Base-by-base conservation (phyloP, 2,888 invertebrate genomes). In the Microctonus hyperodae region DNA sequence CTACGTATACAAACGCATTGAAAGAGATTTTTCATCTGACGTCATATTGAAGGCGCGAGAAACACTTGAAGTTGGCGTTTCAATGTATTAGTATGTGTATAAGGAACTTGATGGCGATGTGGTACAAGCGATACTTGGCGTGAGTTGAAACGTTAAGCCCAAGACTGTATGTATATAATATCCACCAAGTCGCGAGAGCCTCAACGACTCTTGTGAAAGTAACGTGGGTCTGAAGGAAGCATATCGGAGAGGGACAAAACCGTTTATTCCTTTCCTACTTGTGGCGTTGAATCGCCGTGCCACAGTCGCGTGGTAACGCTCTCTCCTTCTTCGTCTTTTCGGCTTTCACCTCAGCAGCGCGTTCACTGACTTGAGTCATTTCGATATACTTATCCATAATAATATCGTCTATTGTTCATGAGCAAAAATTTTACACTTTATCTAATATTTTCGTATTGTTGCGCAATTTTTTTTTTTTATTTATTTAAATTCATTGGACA, bases 301-400 rank as follows among this genome's bases (percentile, higher is more conserved):
- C 44, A 44, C 73, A 73, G 73, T 73, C 73, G 72, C 67, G 72
- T 69, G 68, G 68, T 72, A 73, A 70, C 73, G 70, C 63, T 72
- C 70, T 72, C 44, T 44, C 44, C 44, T 44, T 68, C 70, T 71
- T 53, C 59, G 40, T 72, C 76, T 76, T 72, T 70, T 70, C 74
- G 75, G 78, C 78, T 78, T 78, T 78, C 78, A 78, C 78, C 76
- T 74, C 70, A 72, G 70, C 70, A 72, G 70, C 72, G 74, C 44
- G 50, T 67, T 37, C 61, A 55, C 61, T 72, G 68, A 70, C 66
- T 72, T 44, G 20, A 16, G 61, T 57, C 65, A 64, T 57, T 55
- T 31, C 60, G 51, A 60, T 61, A 69, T 61, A 65, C 22, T 61
- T 69, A 64, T 58, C 16, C 53, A 33, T 28, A 44, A 65, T 10